Base-by-base conservation (phyloP, 2,888 invertebrate species). In the Leptogaster cylindrica region DNA sequence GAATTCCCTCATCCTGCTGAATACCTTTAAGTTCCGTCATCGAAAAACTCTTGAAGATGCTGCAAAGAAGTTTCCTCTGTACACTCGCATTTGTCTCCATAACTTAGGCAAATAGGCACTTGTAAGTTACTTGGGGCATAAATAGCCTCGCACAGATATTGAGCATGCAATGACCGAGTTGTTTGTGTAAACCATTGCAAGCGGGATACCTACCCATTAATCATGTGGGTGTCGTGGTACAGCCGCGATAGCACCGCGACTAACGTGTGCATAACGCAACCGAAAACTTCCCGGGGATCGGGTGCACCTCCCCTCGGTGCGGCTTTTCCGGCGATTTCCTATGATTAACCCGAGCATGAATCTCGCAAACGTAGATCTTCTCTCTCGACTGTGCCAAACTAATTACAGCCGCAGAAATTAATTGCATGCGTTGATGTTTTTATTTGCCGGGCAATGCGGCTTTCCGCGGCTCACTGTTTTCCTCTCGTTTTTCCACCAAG, bases 341-440 rank as follows among this genome's bases (percentile, higher is more conserved):
- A 50, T 50, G 65, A 65, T 65, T 48, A 65, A 65, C 14, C 50
- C 65, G 65, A 65, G 65, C 65, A 65, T 65, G 65, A 65, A 65
- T 65, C 65, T 50, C 23, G n/a, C 33, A 16, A 20, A 31, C 6
- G 31, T 31, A 46, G 46, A 18, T 46, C 27, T 33, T 50, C 48
- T 31, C 14, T 23, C 50, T 18, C 50, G 3, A 65, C 16, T 27
- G 36, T 51, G 65, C 65, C 50, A 65, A 65, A 65, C 36, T 65
- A 65, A 65, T 65, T 65, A 65, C 50, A 50, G 48, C 33, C 25
- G 52, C 31, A 41, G 52, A 66, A 55, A 44, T 44, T 66, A 66
- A 66, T 66, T 66, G 65, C 46, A 66, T 44, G 65, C 65, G 65
- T 66, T 52, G 44, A 66, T 52, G 65, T 66, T 61, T 61, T 61